A percentile compares a stretch with the other conserved stretches of the same genome.
These are phyloP conservation scores for Tipula unca DNA, from an alignment of 2,888 invertebrate species.

Conservation along the genomic window DNA sequence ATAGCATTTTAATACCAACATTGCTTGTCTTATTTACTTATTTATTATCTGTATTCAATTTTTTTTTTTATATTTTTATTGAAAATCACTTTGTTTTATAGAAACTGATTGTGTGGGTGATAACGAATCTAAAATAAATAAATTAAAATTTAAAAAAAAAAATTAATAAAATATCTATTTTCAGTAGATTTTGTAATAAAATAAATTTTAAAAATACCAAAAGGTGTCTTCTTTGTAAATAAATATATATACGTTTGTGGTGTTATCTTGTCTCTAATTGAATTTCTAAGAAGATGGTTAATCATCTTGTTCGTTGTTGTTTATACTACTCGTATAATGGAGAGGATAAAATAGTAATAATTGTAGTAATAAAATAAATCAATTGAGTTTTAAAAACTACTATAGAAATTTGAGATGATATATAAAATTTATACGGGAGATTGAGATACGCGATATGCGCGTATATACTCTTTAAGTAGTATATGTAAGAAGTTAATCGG, in stretches of 20 bases:
- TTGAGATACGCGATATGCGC: neutral
- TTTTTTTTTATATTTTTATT: neutral
- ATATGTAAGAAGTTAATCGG: neutral
- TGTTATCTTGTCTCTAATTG: neutral
- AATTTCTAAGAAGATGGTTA: neutral
- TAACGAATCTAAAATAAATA: neutral
- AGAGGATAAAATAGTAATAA: neutral
- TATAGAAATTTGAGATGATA: neutral
- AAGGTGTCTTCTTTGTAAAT: neutral
- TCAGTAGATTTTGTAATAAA: conserved; percentile 14
- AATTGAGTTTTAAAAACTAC: neutral
- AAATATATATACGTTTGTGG: neutral
- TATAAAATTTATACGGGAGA: neutral
- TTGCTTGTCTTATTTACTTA: neutral
- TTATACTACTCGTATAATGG: neutral
- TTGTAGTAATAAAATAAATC: conserved; percentile 14
- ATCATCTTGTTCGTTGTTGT: neutral
- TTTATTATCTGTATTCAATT: conserved; percentile 14
- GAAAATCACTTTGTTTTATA: conserved; percentile 8
- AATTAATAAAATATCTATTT: neutral
- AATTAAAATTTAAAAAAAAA: neutral
- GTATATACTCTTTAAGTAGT: neutral
- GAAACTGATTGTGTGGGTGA: neutral
- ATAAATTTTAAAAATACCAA: neutral
- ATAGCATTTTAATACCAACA: neutral